These are phyloP conservation scores for Busseola fusca DNA, from an alignment of 2,888 invertebrate genomes.

Conservation along the genomic window DNA sequence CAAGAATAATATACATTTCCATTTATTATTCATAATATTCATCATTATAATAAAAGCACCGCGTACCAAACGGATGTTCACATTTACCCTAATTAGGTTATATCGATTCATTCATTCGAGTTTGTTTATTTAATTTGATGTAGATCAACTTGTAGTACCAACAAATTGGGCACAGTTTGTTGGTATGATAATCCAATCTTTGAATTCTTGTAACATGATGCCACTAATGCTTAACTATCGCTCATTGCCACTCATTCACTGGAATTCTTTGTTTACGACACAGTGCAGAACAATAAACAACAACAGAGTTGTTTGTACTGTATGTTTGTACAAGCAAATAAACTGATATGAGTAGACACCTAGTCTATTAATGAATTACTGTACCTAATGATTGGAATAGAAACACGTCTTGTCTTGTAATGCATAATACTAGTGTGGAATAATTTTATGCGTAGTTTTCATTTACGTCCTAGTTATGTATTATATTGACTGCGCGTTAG, in stretches of 20 bases:
- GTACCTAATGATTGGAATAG: slow-evolving; percentile 25
- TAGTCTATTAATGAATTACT: slow-evolving; percentile 25
- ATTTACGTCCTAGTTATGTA: slow-evolving; percentile 8
- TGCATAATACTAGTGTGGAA: slow-evolving; percentile 21
- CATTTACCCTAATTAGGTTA: slow-evolving; percentile 6
- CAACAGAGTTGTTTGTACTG: slow-evolving; percentile 13
- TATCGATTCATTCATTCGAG: neutral
- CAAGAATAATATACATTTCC: slow-evolving; percentile 7
- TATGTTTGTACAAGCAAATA: slow-evolving; percentile 16
- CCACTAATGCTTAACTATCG: slow-evolving; percentile 3
- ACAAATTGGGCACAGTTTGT: neutral
- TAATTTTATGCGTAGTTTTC: slow-evolving; percentile 27
- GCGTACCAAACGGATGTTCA: neutral
- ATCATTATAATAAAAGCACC: slow-evolving; percentile 1
- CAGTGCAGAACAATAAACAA: slow-evolving; percentile 26
- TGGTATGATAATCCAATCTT: too few species aligned
- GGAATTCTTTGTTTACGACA: slow-evolving; percentile 48
- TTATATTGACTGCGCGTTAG: slow-evolving; percentile 31
- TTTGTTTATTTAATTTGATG: slow-evolving; percentile 2
- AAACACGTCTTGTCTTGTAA: slow-evolving; percentile 34
- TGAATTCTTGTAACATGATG: neutral
- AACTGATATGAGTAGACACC: slow-evolving; percentile 9
- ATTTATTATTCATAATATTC: slow-evolving; percentile 7
- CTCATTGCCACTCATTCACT: slow-evolving; percentile 18
- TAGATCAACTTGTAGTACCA: neutral